phyloP scores from a whole-genome alignment of 2,888 invertebrate species.

The Epistrophella euchroma region DNA sequence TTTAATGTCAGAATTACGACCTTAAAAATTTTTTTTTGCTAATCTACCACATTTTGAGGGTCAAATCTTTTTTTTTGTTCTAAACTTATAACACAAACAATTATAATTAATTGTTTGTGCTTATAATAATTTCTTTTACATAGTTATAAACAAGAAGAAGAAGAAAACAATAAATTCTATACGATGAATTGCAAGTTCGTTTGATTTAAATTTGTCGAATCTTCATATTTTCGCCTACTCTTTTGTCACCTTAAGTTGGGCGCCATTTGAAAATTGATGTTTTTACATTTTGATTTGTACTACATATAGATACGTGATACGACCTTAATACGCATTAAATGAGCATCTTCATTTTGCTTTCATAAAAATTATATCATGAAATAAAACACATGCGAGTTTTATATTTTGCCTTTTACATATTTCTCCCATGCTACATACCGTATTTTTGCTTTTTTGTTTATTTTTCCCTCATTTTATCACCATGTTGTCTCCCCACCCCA shows the following conservation, averaged over 20 bases:
- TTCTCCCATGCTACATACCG: constrained; percentile 25
- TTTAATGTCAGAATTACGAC: too few species aligned
- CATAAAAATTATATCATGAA: constrained; percentile 23
- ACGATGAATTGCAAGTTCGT: neutral
- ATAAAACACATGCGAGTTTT: neutral
- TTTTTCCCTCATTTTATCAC: constrained; percentile 49
- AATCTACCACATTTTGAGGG: too few species aligned
- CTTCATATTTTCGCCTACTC: neutral
- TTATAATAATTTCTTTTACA: too few species aligned
- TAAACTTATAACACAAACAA: too few species aligned
- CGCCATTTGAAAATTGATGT: neutral
- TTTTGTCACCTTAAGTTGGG: neutral
- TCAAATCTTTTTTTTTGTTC: too few species aligned
- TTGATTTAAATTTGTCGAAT: neutral
- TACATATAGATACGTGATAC: too few species aligned
- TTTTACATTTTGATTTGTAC: neutral
- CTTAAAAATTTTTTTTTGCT: too few species aligned
- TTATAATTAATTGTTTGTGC: too few species aligned
- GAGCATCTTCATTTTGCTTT: neutral
- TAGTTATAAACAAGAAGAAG: too few species aligned
- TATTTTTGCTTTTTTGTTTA: constrained; percentile 58
- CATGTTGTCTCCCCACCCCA: constrained; percentile 2
- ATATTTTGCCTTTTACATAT: neutral
- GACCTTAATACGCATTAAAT: too few species aligned
- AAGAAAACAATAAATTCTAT: too few species aligned